Base-by-base conservation (phyloP, 2,113 vertebrate genomes). In the Etia nguti region DNA sequence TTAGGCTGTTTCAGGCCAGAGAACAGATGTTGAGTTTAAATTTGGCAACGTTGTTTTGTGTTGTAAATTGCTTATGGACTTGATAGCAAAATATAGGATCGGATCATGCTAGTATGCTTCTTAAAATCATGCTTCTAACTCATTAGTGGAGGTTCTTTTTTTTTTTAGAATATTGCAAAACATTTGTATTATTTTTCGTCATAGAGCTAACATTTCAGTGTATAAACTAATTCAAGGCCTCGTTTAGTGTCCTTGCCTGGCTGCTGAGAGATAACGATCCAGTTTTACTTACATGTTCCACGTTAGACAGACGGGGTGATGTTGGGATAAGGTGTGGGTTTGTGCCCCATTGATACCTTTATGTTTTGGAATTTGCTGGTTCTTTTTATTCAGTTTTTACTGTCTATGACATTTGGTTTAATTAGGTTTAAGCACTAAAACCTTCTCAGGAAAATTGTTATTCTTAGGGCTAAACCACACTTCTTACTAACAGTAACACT, bases 171-270 rank as follows among this genome's bases (percentile, higher is more conserved):
- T 75, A 26, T 46, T 46, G 38, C 38, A 46, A 46, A 73, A 24
- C 38, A 16, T 38, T 65, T 0, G 26, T 43, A 70, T 22, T 70
- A 43, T 65, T 70, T 0, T 73, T 73, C 0, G 0, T 1, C 38
- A 46, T 6, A 43, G 22, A 16, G 22, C 68, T 18, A 16, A 46
- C 15, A 46, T 18, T 46, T 46, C 41, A 0, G 68, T 0, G 68
- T 0, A 46, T 48, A 0, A 54, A 10, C 16, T 4, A 10, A 73
- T 24, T 7, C 3, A 73, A 7, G 68, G 41, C 22, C 22, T 73
- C 68, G 18, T 48, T 18, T 46, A 11, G 15, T 26, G 13, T 73
- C 26, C 41, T 46, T 73, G n/a, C 65, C 22, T 73, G 1, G 1
- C 38, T 24, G 38, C 36, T 43, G 36, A 43, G n/a, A 24, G n/a